Evolutionary conservation across 2,888 invertebrate genomes (phyloP).

Genomic region (Cephus rjabovi): DNA sequence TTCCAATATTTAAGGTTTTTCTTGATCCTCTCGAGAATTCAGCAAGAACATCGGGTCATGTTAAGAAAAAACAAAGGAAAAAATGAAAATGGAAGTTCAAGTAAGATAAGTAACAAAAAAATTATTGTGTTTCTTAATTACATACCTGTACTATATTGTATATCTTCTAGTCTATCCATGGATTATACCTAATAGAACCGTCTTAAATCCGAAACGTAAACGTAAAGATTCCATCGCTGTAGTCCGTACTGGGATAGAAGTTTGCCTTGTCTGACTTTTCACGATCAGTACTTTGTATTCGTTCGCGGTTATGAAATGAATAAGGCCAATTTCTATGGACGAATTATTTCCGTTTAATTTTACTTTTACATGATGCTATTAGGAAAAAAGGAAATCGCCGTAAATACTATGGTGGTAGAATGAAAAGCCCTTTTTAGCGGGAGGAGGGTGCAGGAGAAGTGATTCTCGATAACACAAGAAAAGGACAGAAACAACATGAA

Average conservation of each 20-base stretch:
- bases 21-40: background rate
- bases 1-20: background rate
- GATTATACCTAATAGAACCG: background rate
- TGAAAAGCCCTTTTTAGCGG: background rate
- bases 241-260: background rate
- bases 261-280: background rate
- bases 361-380: background rate
- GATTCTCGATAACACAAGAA: background rate
- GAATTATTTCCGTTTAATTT: background rate
- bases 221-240: background rate
- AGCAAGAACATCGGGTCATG: background rate
- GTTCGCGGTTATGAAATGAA: background rate
- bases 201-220: background rate
- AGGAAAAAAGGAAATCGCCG: background rate
- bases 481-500: background rate
- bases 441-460: background rate
- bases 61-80: background rate
- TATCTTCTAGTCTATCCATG: background rate
- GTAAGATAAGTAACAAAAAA: background rate
- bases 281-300: background rate
- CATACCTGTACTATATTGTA: background rate
- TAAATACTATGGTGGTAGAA: background rate
- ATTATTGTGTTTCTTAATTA: background rate
- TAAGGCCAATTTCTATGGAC: background rate
- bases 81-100: background rate